Evolutionary conservation across 2,888 invertebrate genomes (phyloP).

Genomic region (Thymelicus lineola): DNA sequence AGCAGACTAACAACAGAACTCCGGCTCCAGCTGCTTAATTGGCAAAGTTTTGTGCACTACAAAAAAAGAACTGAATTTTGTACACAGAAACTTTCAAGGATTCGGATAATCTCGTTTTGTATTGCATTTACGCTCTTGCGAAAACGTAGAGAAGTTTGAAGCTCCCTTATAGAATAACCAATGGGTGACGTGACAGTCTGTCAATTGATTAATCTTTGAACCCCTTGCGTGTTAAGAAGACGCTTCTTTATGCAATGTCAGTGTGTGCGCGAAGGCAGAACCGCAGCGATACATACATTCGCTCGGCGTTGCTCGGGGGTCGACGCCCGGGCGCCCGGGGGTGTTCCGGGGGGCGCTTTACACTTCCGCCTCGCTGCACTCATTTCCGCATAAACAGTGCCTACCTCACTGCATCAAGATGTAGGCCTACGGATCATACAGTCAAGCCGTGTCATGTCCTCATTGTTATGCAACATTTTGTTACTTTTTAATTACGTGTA

Average conservation of each 20-base stretch:
- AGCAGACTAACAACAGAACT: conserved; percentile 57
- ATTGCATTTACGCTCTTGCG: conserved; percentile 13
- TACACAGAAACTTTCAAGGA: conserved; percentile 52
- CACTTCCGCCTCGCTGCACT: conserved; percentile 82
- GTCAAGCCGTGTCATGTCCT: conserved; percentile 40
- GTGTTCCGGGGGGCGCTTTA: conserved; percentile 71
- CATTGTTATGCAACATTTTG: conserved; percentile 23
- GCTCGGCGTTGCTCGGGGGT: conserved; percentile 60
- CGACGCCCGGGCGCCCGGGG: conserved; percentile 76
- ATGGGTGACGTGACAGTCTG: conserved; percentile 23
- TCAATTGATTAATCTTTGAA: conserved; percentile 53
- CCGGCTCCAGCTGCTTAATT: conserved; percentile 63
- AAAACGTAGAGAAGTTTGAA: conserved; percentile 18
- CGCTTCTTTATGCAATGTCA: conserved; percentile 46
- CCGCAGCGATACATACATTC: conserved; percentile 50
- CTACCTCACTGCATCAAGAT: conserved; percentile 67
- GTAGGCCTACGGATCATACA: conserved; percentile 53
- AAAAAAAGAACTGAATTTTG: conserved; percentile 63
- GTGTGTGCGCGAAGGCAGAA: conserved; percentile 50
- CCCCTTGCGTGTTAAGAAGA: conserved; percentile 44
- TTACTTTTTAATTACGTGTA: conserved; percentile 29
- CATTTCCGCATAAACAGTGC: conserved; percentile 81
- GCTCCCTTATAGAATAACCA: too few species aligned
- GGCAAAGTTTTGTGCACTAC: conserved; percentile 68
- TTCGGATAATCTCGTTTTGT: conserved; percentile 39